These are phyloP conservation scores for Scylla paramamosain DNA, from an alignment of 1,140 invertebrate genomes.

Conservation along the genomic window DNA sequence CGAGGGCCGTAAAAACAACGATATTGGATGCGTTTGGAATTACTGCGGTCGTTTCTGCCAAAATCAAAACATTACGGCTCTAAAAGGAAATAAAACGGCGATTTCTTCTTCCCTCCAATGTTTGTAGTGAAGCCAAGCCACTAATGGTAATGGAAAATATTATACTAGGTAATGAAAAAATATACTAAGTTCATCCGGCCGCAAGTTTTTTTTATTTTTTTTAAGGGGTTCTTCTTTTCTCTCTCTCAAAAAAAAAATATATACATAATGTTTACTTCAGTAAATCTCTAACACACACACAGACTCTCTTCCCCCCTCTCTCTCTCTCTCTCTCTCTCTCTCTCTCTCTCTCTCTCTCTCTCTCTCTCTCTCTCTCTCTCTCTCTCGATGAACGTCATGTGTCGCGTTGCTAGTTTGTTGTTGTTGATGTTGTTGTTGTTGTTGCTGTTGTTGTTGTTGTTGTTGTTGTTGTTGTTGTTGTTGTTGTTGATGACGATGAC, in stretches of 20 bases:
- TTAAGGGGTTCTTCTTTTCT: neutral
- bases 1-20: neutral
- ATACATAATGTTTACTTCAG: neutral
- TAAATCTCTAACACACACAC: neutral
- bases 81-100: neutral
- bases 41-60: neutral
- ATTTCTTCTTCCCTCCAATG: neutral
- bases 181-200: neutral
- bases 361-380: too few species aligned
- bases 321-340: too few species aligned
- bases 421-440: too few species aligned
- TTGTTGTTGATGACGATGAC: too few species aligned
- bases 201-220: neutral
- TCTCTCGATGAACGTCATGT: too few species aligned
- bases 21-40: conserved; percentile 2
- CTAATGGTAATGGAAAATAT: neutral
- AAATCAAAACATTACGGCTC: conserved; percentile 23
- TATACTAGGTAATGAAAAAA: too few species aligned
- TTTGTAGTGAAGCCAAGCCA: neutral
- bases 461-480: too few species aligned
- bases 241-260: neutral
- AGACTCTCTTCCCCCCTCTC: too few species aligned
- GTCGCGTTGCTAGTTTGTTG: too few species aligned
- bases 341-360: too few species aligned
- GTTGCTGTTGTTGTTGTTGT: too few species aligned